Conservation (phyloP, 2,113 vertebrate species). For the Oryzias melastigma region DNA sequence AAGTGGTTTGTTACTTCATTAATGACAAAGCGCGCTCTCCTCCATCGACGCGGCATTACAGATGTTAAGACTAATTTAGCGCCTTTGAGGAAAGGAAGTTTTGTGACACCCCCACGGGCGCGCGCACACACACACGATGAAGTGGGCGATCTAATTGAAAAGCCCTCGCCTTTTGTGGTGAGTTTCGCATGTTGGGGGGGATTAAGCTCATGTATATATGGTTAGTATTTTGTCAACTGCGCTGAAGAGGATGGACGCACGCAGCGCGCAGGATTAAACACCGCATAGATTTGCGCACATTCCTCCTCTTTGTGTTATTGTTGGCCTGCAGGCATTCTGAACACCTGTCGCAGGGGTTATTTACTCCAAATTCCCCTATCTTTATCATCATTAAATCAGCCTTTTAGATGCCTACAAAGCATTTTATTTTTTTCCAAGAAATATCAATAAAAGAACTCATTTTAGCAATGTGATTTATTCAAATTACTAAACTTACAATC, state of each 20-base stretch:
- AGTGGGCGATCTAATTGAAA: conserved; percentile 78
- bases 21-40: conserved; percentile 78
- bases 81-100: conserved; percentile 75
- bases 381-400: neutral
- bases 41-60: conserved; percentile 75
- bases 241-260: conserved; percentile 60
- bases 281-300: conserved; percentile 30
- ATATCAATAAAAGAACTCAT: conserved; percentile 64
- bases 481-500: conserved; percentile 83
- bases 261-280: conserved; percentile 56
- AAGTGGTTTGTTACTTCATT: conserved; percentile 86
- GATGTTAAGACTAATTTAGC: conserved; percentile 80
- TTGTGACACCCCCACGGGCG: conserved; percentile 54
- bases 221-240: conserved; percentile 75
- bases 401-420: neutral
- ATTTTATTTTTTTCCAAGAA: conserved; percentile 50
- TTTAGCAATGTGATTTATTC: conserved; percentile 73
- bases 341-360: conserved; percentile 22
- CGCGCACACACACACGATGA: conserved; percentile 38
- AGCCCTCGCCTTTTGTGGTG: conserved; percentile 70
- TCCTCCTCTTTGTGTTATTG: conserved; percentile 19
- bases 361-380: conserved; percentile 3
- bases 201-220: conserved; percentile 79
- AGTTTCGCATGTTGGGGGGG: conserved; percentile 71
- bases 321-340: conserved; percentile 12